Evolutionary conservation across 2,888 invertebrate genomes (phyloP), one percentile per base, ranked within the genome.

Genomic region (Polydrusus pterygomalis): DNA sequence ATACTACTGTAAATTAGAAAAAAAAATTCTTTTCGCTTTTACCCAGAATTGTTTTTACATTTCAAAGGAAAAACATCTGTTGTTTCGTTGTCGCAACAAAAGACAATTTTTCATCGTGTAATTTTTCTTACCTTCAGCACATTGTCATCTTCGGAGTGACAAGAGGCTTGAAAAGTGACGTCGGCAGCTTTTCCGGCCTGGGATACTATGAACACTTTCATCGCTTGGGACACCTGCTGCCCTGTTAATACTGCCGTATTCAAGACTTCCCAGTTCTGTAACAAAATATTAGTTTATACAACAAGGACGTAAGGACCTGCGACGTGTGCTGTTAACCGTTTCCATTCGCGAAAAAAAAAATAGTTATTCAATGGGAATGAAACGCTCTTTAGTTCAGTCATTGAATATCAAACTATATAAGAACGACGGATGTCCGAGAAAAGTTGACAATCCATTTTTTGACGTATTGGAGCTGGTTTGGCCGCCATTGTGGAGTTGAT

Each of bases 211-310:
- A 97, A 95, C 81, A 98, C 96, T 88, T 96, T 96, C 95, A 98
- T 95, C 15, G 97, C 96, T 84, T 97, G 96, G 1, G 96, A 96
- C 77, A 97, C 96, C 88, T 97, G 96, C 65, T 95, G 93, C 0
- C 97, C 97, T 7, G 97, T 98, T 85, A 98, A 89, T 76, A 97
- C 96, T 0, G 98, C 98, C 1, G 97, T 97, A 89, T 98, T 98
- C 88, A 98, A 91, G 45, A 98, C 93, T 88, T 97, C 97, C 94
- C 95, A 96, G 87, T 96, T 97, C 97, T 97, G 89, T 65, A 89
- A 89, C 80, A 83, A 84, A 82, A 71, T 25, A 13, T 25, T 51
- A 13, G 7, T 6, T n/a, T 45, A 45, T 45, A 5, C 25, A 25
- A 25, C 25, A 25, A 25, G 1, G 5, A 1, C 25, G 1, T 25